Evolutionary conservation across 2,888 invertebrate genomes (phyloP), one percentile per base, ranked within the genome.

Genomic region (Mycalesis mineus): DNA sequence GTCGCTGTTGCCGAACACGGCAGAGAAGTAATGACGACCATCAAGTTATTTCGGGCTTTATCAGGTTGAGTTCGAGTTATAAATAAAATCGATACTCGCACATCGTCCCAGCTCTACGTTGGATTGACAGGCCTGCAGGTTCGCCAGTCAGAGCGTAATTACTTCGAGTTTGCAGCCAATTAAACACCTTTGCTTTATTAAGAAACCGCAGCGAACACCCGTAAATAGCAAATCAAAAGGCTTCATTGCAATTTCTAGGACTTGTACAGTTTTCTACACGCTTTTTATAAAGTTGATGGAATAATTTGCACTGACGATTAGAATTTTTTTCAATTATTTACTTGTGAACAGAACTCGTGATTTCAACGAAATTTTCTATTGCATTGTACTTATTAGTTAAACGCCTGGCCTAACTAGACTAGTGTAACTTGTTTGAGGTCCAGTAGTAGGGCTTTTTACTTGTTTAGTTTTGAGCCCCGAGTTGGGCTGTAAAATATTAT

Each of bases 131-230:
- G 82, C 80, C 81, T 78, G 81, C 82, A 73, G 76, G 78, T 73
- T 73, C 80, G 79, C 80, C 82, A 82, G 78, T 75, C 71, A 74
- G 80, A 83, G 78, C 78, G 83, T 88, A 88, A 89, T 88, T 88
- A 85, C 88, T 87, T 88, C 73, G 84, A 87, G 88, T 88, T 89
- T 88, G 88, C 86, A 88, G 88, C 86, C 86, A 89, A 89, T 88
- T 88, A 88, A 88, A 88, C 89, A 88, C 88, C 88, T 88, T 88
- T 86, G 82, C 88, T 87, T 88, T 88, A 89, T 88, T 88, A 88
- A 87, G 85, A 85, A 85, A 76, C 88, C 85, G 75, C 87, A 80
- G 70, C 67, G 69, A 71, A 72, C 67, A 64, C 68, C 69, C 71
- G 75, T 76, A 75, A 80, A 79, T 72, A 78, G 71, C 68, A 66